These are phyloP conservation scores for Glaucopsyche alexis DNA, from an alignment of 2,888 invertebrate genomes.

Conservation along the genomic window DNA sequence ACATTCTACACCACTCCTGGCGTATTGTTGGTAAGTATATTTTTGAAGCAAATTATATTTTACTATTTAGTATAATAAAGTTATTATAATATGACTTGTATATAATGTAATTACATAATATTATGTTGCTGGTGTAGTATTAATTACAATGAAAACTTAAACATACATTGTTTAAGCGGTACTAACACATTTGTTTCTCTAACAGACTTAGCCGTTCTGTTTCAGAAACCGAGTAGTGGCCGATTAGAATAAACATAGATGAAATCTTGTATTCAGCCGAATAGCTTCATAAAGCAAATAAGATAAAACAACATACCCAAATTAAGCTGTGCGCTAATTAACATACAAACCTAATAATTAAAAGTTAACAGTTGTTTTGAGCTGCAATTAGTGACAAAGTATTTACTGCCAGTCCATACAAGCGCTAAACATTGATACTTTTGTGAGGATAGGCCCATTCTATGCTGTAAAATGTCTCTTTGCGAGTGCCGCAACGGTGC, in stretches of 20 bases:
- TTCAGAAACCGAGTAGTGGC: no score
- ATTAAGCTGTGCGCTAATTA: background rate
- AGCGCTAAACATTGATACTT: background rate
- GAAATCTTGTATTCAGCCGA: background rate
- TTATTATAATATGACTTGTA: no score
- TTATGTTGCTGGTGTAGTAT: no score
- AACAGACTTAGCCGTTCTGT: no score
- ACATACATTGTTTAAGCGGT: no score
- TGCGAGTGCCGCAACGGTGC: background rate
- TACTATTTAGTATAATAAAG: no score
- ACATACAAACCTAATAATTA: conserved; percentile 6
- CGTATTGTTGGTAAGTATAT: no score
- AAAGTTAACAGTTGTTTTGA: conserved; percentile 19
- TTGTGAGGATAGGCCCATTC: background rate
- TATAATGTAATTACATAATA: no score
- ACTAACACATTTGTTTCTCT: no score
- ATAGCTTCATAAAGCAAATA: conserved; percentile 5
- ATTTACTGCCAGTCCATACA: conserved; percentile 1
- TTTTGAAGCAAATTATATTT: no score
- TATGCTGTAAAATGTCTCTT: background rate
- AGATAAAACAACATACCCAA: conserved; percentile 11
- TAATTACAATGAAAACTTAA: no score
- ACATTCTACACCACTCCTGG: background rate
- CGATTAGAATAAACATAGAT: background rate
- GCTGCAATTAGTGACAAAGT: background rate